These are phyloP conservation scores for Hirtodrosophila duncani DNA, from an alignment of 2,888 invertebrate species.

Conservation along the genomic window DNA sequence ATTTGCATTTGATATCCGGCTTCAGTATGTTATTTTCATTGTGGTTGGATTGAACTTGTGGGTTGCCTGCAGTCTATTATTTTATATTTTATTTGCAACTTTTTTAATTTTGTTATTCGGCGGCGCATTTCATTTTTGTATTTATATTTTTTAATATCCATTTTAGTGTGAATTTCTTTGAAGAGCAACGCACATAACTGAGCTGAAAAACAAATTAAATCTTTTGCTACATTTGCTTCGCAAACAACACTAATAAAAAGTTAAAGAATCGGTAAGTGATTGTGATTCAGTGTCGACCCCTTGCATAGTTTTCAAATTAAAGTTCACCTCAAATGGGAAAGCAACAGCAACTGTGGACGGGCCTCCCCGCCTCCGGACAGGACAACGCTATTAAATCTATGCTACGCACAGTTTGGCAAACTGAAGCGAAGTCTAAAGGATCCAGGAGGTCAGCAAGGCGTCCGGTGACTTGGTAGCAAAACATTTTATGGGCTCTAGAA, in stretches of 20 bases:
- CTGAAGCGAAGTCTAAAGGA: conserved; percentile 21
- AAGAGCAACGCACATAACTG: conserved; percentile 43
- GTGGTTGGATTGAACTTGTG: too few species aligned
- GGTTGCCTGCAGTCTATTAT: conserved; percentile 23
- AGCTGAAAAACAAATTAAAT: conserved; percentile 63
- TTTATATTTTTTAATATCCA: conserved; percentile 1
- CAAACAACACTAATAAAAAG: conserved; percentile 23
- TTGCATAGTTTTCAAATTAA: conserved; percentile 61
- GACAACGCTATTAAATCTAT: conserved; percentile 59
- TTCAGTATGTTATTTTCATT: too few species aligned
- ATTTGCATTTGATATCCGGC: too few species aligned
- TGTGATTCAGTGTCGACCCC: conserved; percentile 15
- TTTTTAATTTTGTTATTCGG: background rate
- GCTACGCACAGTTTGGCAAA: conserved; percentile 52
- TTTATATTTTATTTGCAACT: conserved; percentile 10
- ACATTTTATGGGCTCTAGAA: conserved; percentile 46
- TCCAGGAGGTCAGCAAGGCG: conserved; percentile 26
- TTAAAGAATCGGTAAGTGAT: conserved; percentile 27
- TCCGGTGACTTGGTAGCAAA: conserved; percentile 7
- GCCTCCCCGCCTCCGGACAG: conserved; percentile 7
- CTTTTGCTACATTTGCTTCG: conserved; percentile 37
- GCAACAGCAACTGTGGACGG: conserved; percentile 14
- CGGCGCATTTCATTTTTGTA: background rate
- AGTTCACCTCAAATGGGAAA: conserved; percentile 33
- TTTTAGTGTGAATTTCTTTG: conserved; percentile 3